Evolutionary conservation across 2,888 invertebrate genomes (phyloP), one percentile per base, ranked within the genome.

Genomic region (Cheilosia urbana): DNA sequence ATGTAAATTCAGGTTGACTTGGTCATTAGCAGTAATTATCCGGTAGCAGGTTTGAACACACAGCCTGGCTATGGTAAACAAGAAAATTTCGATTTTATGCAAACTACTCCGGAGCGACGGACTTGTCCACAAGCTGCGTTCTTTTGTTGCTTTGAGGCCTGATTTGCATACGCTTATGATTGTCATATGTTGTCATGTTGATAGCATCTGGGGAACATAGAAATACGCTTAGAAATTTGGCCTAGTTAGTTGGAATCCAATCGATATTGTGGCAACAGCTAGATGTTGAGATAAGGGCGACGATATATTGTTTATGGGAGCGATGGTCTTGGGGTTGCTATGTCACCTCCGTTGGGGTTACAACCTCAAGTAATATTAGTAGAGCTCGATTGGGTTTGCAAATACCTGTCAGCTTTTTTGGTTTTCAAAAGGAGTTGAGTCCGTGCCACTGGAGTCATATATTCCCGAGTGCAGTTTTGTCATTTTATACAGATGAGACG

Each of bases 11-110:
- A 37, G 49, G 24, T 15, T 66, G 75, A 69, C 57, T 79, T 69
- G 51, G 75, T 75, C 68, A 79, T 79, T 79, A 75, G 65, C 47
- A 84, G 84, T 84, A 84, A 84, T 84, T 84, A 80, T 84, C 79
- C 84, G 65, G 84, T 80, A 84, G 83, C 83, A 58, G 40, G 34
- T 68, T 78, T 40, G 66, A 55, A 19, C 19, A 60, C 40, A 49
- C 24, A 27, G 30, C 34, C 76, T 13, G 53, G 66, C 37, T 24
- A 17, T 80, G 47, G 60, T 55, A 49, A 62, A 66, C 53, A 60
- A 66, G 45, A 19, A 40, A 60, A 47, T 55, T 49, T 51, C 58
- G 75, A 76, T 66, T 79, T 75, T 79, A 80, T 75, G 75, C 58
- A 71, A 84, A 83, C 72, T 42, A 40, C 11, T 63, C 9, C 45